A percentile compares a stretch with the other conserved stretches of the same genome.
Conservation (phyloP, 1,140 invertebrate species). For the Mercenaria mercenaria region DNA sequence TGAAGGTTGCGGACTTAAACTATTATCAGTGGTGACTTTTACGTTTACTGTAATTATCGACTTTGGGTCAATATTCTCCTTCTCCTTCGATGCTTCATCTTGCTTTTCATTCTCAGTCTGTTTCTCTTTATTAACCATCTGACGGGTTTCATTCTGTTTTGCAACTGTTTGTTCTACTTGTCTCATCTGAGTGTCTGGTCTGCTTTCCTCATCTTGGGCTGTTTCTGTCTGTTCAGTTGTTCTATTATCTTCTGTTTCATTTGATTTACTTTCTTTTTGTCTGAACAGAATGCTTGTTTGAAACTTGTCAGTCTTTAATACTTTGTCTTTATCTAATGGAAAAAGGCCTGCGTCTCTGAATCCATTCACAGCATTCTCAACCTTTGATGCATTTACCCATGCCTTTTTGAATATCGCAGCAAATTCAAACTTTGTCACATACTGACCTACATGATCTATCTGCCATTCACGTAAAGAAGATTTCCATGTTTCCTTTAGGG, state of each 20-base stretch:
- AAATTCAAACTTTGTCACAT: conserved; percentile 39
- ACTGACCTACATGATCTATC: conserved; percentile 34
- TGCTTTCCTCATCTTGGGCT: background rate
- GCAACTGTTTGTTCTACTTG: background rate
- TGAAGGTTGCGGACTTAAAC: background rate
- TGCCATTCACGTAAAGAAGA: conserved; percentile 4
- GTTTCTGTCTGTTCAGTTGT: background rate
- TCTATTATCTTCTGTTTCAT: background rate
- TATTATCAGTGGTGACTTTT: background rate
- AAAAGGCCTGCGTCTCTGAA: conserved; percentile 11
- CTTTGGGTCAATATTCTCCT: too few species aligned
- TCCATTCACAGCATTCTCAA: conserved; percentile 20
- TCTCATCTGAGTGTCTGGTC: background rate
- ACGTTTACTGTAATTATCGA: background rate
- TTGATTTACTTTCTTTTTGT: background rate
- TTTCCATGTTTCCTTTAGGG: conserved; percentile 24
- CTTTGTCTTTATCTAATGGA: background rate
- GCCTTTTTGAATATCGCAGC: conserved; percentile 44
- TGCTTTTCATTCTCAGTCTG: background rate
- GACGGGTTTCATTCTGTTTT: background rate
- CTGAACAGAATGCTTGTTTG: conserved; percentile 10
- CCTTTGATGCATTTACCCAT: conserved; percentile 9
- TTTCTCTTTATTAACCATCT: background rate
- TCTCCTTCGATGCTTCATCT: too few species aligned
- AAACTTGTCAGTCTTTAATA: conserved; percentile 4